These are phyloP conservation scores for Volucella bombylans DNA, from an alignment of 2,888 invertebrate species.

Conservation along the genomic window DNA sequence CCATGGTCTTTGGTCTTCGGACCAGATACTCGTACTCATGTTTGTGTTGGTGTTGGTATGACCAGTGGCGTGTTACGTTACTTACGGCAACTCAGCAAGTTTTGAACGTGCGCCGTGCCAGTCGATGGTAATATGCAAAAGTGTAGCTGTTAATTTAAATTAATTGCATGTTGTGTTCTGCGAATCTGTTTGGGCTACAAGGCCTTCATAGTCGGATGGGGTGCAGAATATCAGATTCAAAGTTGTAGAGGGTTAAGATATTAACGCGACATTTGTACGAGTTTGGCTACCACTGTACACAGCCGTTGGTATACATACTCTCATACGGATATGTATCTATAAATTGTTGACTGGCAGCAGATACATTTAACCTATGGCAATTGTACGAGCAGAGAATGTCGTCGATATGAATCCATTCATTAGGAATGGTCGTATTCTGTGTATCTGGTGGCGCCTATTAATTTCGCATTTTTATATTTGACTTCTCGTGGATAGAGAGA, in stretches of 20 bases:
- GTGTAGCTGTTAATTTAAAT: constrained; percentile 71
- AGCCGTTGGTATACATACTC: no score
- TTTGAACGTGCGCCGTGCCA: constrained; percentile 8
- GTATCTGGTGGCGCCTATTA: constrained; percentile 64
- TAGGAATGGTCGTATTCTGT: constrained; percentile 42
- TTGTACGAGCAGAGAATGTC: constrained; percentile 49
- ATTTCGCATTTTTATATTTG: constrained; percentile 29
- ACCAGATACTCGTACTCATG: neutral
- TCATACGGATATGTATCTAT: constrained; percentile 44
- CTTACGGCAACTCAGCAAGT: no score
- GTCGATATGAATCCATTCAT: constrained; percentile 66
- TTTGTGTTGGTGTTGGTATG: neutral
- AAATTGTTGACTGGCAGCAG: constrained; percentile 69
- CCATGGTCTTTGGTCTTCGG: constrained; percentile 4
- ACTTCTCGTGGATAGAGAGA: constrained; percentile 3
- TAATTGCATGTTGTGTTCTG: constrained; percentile 72
- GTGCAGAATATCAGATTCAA: constrained; percentile 31
- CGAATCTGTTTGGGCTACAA: constrained; percentile 62
- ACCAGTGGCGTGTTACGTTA: neutral
- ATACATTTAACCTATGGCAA: constrained; percentile 69
- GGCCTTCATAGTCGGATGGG: constrained; percentile 40
- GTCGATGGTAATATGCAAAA: constrained; percentile 64
- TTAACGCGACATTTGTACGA: constrained; percentile 69
- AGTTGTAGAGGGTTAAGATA: constrained; percentile 55
- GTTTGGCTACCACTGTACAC: constrained; percentile 19